Evolutionary conservation across 2,113 vertebrate genomes (phyloP), one percentile per base, ranked within the genome.

Genomic region (Loxodonta africana): DNA sequence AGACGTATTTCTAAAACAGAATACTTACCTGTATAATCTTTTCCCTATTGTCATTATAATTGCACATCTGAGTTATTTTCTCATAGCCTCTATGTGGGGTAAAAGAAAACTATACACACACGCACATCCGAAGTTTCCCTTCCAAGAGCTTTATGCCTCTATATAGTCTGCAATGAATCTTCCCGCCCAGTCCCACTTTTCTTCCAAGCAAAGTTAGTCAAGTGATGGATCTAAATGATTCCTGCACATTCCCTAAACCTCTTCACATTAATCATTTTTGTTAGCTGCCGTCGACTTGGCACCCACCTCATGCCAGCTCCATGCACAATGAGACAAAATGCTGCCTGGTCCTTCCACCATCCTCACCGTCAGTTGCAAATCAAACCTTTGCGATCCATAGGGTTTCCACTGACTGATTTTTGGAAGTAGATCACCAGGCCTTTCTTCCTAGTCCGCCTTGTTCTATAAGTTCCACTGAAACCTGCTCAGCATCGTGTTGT

Each of bases 71-170:
- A 83, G 37, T 63, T 83, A 83, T 53, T 85, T 93, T 83, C 63
- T 33, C 63, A n/a, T 3, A 67, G 60, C 26, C 88, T 18, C 23
- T 62, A 10, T 12, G 14, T 23, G 12, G 2, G 9, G 41, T 21
- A 17, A 28, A 63, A 9, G 41, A 14, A 62, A 53, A n/a, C 6
- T 33, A 63, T 6, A 37, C 8, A 11, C n/a, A 97, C 97, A 94
- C 89, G 20, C 89, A 81, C 96, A 97, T 93, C 97, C 77, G 97
- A 96, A 97, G 96, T 92, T 97, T 98, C 95, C 96, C 97, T 93
- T 8, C 85, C 18, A 91, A 88, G 95, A 98, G 97, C 95, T 62
- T 88, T 77, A 46, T 85, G 37, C 21, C 65, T 88, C 63, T 63
- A 2, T 11, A 78, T 10, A 14, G 15, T 41, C 18, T 77, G 23